Conservation (phyloP, 1,140 invertebrate genomes). For the Venustaconcha ellipsiformis region DNA sequence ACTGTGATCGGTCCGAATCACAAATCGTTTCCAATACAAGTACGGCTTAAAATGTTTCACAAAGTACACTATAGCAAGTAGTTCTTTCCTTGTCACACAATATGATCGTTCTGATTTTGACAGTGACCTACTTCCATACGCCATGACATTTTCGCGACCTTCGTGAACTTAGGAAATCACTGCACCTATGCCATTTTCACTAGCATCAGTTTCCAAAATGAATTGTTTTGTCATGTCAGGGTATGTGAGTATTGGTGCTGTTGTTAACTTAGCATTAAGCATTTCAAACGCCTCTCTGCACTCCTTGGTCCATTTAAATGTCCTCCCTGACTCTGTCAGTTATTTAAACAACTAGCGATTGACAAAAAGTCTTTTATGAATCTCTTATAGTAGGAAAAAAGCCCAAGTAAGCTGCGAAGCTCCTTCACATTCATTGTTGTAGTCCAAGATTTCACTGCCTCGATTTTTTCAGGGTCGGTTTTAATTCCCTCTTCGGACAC, state of each 20-base stretch:
- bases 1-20: slow-evolving; percentile 27
- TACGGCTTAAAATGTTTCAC: slow-evolving; percentile 28
- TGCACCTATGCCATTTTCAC: slow-evolving; percentile 39
- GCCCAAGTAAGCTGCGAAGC: no score
- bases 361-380: slow-evolving; percentile 65
- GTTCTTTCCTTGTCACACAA: slow-evolving; percentile 21
- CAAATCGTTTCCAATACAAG: slow-evolving; percentile 18
- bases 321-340: neutral
- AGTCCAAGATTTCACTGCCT: no score
- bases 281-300: slow-evolving; percentile 39
- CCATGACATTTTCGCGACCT: slow-evolving; percentile 60
- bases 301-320: slow-evolving; percentile 28
- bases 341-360: slow-evolving; percentile 36
- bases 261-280: slow-evolving; percentile 36
- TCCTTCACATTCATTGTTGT: no score
- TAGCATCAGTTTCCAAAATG: slow-evolving; percentile 45
- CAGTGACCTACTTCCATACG: slow-evolving; percentile 69
- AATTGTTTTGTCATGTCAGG: slow-evolving; percentile 40
- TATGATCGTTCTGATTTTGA: slow-evolving; percentile 27
- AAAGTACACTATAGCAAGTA: slow-evolving; percentile 29
- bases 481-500: no score
- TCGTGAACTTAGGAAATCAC: slow-evolving; percentile 56
- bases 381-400: slow-evolving; percentile 59
- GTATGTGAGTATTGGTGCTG: slow-evolving; percentile 38
- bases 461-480: no score